A percentile compares a stretch with the other conserved stretches of the same genome.
These are phyloP conservation scores for Stichodactyla helianthus DNA, from an alignment of 64 coral and sea anemone species.

Conservation along the genomic window DNA sequence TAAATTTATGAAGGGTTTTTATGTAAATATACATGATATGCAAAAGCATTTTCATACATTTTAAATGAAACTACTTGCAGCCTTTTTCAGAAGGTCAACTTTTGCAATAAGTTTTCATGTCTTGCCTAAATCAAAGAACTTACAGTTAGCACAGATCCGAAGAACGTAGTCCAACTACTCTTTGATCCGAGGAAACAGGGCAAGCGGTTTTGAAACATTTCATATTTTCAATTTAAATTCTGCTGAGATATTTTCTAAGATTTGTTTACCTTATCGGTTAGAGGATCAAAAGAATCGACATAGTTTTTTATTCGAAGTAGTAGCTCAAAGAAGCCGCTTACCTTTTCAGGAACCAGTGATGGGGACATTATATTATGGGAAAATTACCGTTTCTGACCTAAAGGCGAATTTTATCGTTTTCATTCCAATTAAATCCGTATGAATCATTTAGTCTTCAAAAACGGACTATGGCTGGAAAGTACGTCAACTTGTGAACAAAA, in stretches of 20 bases:
- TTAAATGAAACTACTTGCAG: background rate
- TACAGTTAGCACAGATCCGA: too few species aligned
- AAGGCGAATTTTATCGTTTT: constrained; percentile 1
- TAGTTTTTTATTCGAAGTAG: background rate
- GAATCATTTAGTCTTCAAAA: background rate
- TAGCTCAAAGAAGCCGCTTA: background rate
- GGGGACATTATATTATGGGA: background rate
- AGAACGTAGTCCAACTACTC: too few species aligned
- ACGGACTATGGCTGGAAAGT: background rate
- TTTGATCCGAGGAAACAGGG: background rate
- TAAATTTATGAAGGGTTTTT: constrained; percentile 2
- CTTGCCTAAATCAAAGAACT: too few species aligned
- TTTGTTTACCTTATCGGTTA: constrained; percentile 21
- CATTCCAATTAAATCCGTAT: background rate
- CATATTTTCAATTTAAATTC: background rate
- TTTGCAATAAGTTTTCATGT: background rate
- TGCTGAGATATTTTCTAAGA: background rate
- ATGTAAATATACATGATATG: background rate
- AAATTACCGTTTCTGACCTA: background rate
- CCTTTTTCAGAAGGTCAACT: background rate
- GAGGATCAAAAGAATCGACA: constrained; percentile 24
- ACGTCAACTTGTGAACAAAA: background rate
- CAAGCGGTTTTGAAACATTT: background rate
- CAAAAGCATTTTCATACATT: constrained; percentile 4
- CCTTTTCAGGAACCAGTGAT: background rate